Evolutionary conservation across 2,888 invertebrate genomes (phyloP).

Genomic region (Caenorhabditis imperialis): DNA sequence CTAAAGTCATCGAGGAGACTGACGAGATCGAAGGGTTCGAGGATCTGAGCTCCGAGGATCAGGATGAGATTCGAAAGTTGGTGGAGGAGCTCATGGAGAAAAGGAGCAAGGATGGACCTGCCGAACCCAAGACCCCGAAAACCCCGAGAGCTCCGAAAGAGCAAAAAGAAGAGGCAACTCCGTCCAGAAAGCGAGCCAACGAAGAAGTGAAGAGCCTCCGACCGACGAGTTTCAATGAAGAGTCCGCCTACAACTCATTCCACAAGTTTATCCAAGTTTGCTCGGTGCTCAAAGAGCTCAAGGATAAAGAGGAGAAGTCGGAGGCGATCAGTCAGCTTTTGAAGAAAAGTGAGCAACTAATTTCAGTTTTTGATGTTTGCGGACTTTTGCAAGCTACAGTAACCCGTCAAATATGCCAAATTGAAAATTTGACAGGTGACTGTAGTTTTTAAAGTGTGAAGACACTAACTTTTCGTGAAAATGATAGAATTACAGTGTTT

Average conservation of each 20-base stretch:
- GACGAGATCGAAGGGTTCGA: conserved; percentile 84
- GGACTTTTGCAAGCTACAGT: too few relatives aligned
- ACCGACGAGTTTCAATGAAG: conserved; percentile 47
- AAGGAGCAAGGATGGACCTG: conserved; percentile 43
- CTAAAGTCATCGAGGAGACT: conserved; percentile 86
- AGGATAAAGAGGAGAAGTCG: conserved; percentile 60
- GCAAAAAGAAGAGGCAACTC: conserved; percentile 6
- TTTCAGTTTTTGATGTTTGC: too few relatives aligned
- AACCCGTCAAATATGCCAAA: too few relatives aligned
- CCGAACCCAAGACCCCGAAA: conserved; percentile 41
- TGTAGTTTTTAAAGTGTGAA: too few relatives aligned
- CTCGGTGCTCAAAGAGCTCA: conserved; percentile 53
- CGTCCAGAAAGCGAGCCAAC: conserved; percentile 25
- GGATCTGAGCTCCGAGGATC: conserved; percentile 44
- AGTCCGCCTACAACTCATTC: conserved; percentile 59
- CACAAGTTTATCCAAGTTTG: conserved; percentile 66
- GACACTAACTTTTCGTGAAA: too few relatives aligned
- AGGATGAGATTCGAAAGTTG: conserved; percentile 53
- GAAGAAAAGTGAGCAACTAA: conserved; percentile 55
- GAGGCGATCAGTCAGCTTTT: conserved; percentile 50
- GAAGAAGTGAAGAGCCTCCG: conserved; percentile 24
- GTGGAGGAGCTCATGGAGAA: conserved; percentile 62
- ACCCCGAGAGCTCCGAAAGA: conserved; percentile 31
- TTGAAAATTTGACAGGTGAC: too few relatives aligned
- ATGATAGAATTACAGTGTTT: too few relatives aligned